Evolutionary conservation across 1,140 invertebrate species (phyloP).

Genomic region (Rhagoletis pomonella): DNA sequence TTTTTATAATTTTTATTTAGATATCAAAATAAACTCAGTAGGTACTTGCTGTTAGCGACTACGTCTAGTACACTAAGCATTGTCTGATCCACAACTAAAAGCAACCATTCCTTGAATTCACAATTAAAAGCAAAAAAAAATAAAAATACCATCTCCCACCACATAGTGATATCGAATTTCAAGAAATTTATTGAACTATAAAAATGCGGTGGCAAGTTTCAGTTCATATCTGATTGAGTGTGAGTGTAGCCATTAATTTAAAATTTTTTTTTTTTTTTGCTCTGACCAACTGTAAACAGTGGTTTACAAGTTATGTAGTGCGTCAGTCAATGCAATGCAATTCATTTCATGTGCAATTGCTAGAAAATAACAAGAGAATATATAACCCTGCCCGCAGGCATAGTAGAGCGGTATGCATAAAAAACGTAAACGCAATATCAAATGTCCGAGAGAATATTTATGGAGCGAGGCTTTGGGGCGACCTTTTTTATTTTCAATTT

Average conservation of each 20-base stretch:
- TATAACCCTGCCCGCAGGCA: background rate
- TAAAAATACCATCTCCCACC: no score
- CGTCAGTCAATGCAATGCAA: background rate
- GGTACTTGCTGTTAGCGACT: no score
- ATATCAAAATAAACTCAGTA: no score
- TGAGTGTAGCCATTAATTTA: background rate
- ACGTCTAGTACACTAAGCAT: no score
- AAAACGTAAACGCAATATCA: slow-evolving; percentile 13
- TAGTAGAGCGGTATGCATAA: background rate
- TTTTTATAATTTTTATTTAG: no score
- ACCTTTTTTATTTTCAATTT: background rate
- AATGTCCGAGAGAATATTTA: slow-evolving; percentile 24
- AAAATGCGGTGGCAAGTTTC: background rate
- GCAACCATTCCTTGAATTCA: no score
- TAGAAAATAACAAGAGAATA: background rate
- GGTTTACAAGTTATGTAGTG: background rate
- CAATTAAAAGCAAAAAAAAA: no score
- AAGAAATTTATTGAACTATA: background rate
- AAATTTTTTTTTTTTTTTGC: background rate
- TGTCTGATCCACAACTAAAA: no score
- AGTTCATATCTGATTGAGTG: background rate
- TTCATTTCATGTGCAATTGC: background rate
- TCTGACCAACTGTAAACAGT: background rate
- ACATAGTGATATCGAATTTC: no score
- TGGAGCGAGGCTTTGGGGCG: background rate